Percentiles rank a stretch among this genome's conserved stretches.
Evolutionary conservation across 2,113 vertebrate genomes (phyloP).

Genomic region (Romanogobio albipinnatus): DNA sequence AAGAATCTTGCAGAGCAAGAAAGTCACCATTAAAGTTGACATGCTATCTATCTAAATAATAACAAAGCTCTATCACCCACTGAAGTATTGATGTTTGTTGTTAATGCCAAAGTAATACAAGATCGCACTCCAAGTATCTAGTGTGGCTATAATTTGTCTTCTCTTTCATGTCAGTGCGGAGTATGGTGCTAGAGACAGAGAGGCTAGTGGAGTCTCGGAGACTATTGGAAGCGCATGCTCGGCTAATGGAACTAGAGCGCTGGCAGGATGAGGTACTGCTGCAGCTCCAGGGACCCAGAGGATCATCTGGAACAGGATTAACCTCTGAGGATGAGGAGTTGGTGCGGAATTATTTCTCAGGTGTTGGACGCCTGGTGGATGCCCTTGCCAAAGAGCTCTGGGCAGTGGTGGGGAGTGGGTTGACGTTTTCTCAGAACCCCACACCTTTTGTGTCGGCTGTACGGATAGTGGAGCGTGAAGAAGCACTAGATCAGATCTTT

Average conservation of each 20-base stretch:
- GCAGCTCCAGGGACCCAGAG: slow-evolving; percentile 70
- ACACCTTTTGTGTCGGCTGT: slow-evolving; percentile 88
- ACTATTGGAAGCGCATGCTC: slow-evolving; percentile 88
- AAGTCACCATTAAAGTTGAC: background rate
- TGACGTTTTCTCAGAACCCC: slow-evolving; percentile 86
- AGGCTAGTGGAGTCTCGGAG: slow-evolving; percentile 80
- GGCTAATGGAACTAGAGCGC: slow-evolving; percentile 86
- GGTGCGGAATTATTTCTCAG: slow-evolving; percentile 83
- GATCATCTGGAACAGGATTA: slow-evolving; percentile 54
- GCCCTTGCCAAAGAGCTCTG: slow-evolving; percentile 85
- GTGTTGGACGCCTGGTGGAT: slow-evolving; percentile 82
- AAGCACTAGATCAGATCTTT: slow-evolving; percentile 77
- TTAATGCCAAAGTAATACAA: background rate
- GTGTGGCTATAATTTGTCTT: background rate
- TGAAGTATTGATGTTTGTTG: background rate
- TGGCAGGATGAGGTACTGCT: slow-evolving; percentile 85
- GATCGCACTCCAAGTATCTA: background rate
- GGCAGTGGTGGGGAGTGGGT: slow-evolving; percentile 80
- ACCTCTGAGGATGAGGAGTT: slow-evolving; percentile 71
- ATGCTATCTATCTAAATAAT: background rate
- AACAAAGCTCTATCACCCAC: background rate
- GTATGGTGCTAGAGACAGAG: slow-evolving; percentile 82
- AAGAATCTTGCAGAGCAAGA: background rate
- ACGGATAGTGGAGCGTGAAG: slow-evolving; percentile 91
- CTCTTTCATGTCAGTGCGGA: slow-evolving; percentile 77